Evolutionary conservation across 1,140 invertebrate species (phyloP), one percentile per base, ranked within the genome.

Genomic region (Calosoma granatense): DNA sequence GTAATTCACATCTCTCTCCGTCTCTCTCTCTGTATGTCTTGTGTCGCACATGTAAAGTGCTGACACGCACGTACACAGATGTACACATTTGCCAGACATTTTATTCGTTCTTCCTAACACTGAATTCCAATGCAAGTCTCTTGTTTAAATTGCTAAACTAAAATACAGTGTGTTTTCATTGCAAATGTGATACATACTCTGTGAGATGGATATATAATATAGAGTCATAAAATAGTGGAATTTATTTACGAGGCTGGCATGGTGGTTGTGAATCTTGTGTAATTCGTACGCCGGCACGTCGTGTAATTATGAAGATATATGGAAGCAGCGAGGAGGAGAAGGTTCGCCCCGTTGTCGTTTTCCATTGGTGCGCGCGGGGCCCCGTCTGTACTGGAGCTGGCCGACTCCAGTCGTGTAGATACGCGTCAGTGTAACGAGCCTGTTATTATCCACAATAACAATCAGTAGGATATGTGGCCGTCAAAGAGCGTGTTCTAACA

Each of bases 401-500:
- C 9, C n/a, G n/a, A n/a, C n/a, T n/a, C n/a, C n/a, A n/a, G n/a
- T n/a, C n/a, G n/a, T n/a, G n/a, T 11, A 57, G 30, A 60, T 56
- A 57, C 26, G 58, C 59, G 60, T 58, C 55, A 55, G 60, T 55
- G 53, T 57, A 63, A 58, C 58, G 56, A 63, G 55, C 57, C 55
- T 63, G 57, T 57, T 58, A 63, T 63, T 63, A 63, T 63, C 62
- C 56, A 61, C 62, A 63, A 63, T 54, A 54, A 56, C 58, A 60
- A 63, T 63, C 62, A 63, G 58, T 59, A 60, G 54, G 36, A 60
- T 54, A 54, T 55, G 59, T 43, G 59, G 59, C 62, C 62, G 62
- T 63, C 60, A 61, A 63, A 63, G 62, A 63, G 60, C 60, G 58
- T 54, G 58, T 56, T 59, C 58, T 63, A 63, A 63, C 60, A 59